phyloP scores from a whole-genome alignment of 2,113 vertebrate species.

The Columbina picui region DNA sequence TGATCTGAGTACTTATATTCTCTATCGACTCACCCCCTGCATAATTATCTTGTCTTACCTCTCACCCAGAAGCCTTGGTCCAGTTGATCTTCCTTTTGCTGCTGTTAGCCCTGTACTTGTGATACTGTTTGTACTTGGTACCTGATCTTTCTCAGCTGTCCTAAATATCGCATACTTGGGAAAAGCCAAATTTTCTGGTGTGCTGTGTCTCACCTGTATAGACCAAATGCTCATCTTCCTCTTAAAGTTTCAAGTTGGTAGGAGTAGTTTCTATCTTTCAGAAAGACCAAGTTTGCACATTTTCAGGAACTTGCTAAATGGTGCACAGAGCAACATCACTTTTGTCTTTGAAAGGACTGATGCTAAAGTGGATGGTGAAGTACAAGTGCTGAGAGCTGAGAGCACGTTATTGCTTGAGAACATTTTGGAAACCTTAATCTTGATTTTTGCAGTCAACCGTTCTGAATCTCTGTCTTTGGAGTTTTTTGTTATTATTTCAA shows the following conservation, averaged over 20 bases:
- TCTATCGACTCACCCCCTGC: not conserved
- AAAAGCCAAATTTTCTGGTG: not conserved
- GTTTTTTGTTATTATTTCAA: not conserved
- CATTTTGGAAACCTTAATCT: not conserved
- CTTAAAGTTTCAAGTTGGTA: not conserved
- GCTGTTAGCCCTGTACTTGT: not conserved
- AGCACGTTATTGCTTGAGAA: not conserved
- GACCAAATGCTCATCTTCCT: not conserved
- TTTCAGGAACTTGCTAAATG: not conserved
- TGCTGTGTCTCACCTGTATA: not conserved
- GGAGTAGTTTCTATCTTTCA: not conserved
- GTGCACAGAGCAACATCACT: fast-evolving
- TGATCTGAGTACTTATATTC: not conserved
- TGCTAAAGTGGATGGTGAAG: not conserved
- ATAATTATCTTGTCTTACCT: not conserved
- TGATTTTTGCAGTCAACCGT: not conserved
- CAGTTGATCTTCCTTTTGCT: not conserved
- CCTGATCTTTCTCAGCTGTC: not conserved
- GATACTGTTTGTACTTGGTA: not conserved
- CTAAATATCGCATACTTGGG: not conserved
- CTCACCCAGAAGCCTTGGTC: not conserved
- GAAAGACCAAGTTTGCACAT: not conserved
- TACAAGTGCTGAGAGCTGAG: not conserved
- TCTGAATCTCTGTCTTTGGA: not conserved
- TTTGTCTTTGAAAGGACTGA: not conserved